Base-by-base conservation (phyloP, 2,113 vertebrate species). In the Menidia beryllina region DNA sequence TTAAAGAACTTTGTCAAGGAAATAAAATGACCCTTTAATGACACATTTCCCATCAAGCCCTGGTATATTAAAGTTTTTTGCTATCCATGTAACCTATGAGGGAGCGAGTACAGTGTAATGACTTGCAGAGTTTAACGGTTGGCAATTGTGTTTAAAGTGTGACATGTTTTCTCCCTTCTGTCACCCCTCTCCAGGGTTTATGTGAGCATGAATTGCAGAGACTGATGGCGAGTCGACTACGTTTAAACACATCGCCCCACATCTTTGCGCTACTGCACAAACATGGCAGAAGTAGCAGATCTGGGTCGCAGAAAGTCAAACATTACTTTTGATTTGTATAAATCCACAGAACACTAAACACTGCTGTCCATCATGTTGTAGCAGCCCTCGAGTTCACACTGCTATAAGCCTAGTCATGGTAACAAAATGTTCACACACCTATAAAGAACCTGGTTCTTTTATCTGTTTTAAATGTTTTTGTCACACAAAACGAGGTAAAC, bases 121-220 rank as follows among this genome's bases (percentile, higher is more conserved):
- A 61, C 13, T 57, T 52, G 24, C 51, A 55, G 5, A 36, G 51
- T 67, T 69, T 61, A 63, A 70, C 19, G 47, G 65, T 0, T 49
- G 63, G 50, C 38, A 50, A 68, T 56, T 13, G 53, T 45, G 77
- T 77, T 83, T 78, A 70, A 76, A 81, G 68, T 61, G 71, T 60
- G 70, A 75, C 73, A 63, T 30, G 63, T 56, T 60, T 36, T 24
- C 61, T 49, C n/a, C 23, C 4, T 27, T 41, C 20, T 34, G 30
- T 10, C 23, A 2, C 27, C 10, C 8, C n/a, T 47, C 20, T 54
- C 27, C 15, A 7, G 71, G 66, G 25, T 78, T 75, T 66, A 72
- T 49, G 72, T 25, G 63, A 68, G 55, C 64, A 41, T 73, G 78
- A 84, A 86, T 68, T 23, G 57, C 17, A 3, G 30, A 60, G 68